These are phyloP conservation scores for Amyelois transitella DNA, from an alignment of 1,140 invertebrate species.

Conservation along the genomic window DNA sequence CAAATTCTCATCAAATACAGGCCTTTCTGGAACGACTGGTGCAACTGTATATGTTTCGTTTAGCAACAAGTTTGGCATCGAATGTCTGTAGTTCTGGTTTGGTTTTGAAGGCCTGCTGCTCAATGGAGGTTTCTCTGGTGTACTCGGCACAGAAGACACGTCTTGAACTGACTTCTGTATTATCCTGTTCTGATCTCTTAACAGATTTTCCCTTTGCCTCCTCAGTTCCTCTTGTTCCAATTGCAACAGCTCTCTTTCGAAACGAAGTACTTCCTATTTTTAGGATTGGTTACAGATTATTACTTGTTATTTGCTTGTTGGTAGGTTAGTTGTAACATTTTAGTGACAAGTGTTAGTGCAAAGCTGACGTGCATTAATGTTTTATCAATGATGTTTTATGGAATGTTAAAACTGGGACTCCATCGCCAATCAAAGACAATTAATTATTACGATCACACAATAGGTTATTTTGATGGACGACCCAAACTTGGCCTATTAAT, in stretches of 20 bases:
- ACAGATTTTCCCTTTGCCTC: constrained; percentile 81
- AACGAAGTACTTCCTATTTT: constrained; percentile 81
- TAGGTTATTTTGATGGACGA: neutral
- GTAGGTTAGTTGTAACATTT: constrained; percentile 7
- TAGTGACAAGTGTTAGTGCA: constrained; percentile 16
- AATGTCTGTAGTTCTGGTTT: constrained; percentile 77
- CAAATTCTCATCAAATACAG: constrained; percentile 39
- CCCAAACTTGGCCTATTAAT: neutral
- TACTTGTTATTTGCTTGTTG: constrained; percentile 8
- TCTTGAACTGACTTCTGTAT: constrained; percentile 80
- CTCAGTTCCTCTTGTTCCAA: constrained; percentile 86
- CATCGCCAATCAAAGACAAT: neutral
- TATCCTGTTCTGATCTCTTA: constrained; percentile 77
- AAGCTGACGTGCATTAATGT: constrained; percentile 21
- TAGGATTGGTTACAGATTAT: constrained; percentile 15
- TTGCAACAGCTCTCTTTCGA: constrained; percentile 84
- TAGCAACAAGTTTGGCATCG: constrained; percentile 79
- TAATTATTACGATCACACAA: neutral
- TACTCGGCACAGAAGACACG: constrained; percentile 56
- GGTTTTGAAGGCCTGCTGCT: constrained; percentile 26
- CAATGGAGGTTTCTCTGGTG: constrained; percentile 36
- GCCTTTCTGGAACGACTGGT: constrained; percentile 27
- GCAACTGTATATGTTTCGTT: constrained; percentile 64
- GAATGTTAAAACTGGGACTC: neutral
- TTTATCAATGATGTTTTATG: constrained; percentile 3